A percentile compares a stretch with the other conserved stretches of the same genome.
phyloP scores from a whole-genome alignment of 2,888 invertebrate species.

The Abscondita cerata region DNA sequence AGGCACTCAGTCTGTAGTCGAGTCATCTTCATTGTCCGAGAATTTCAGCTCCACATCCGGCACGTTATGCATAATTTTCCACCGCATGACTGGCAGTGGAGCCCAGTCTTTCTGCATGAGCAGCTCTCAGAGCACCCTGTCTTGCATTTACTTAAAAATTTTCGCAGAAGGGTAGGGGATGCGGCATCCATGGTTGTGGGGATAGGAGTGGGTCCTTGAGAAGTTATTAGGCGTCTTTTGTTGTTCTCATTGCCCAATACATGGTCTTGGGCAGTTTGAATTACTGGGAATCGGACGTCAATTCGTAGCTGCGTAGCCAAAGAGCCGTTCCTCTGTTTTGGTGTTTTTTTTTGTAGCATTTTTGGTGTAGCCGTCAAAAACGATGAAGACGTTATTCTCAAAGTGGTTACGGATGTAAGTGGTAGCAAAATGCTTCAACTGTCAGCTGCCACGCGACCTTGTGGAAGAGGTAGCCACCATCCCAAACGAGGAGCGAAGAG shows the following conservation, averaged over 20 bases:
- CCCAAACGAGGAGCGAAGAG: neutral
- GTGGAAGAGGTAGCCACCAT: conserved; percentile 3
- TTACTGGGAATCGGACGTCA: conserved; percentile 6
- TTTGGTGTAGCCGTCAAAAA: too few relatives aligned
- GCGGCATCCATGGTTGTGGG: too few relatives aligned
- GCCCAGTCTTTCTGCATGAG: too few relatives aligned
- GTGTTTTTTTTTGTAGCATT: conserved; percentile 2
- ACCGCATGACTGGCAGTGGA: too few relatives aligned
- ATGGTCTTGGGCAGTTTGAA: conserved; percentile 9
- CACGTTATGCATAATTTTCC: too few relatives aligned
- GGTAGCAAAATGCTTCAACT: conserved; percentile 4
- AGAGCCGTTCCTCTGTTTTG: conserved; percentile 2
- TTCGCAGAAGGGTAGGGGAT: too few relatives aligned
- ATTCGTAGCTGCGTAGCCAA: conserved; percentile 7
- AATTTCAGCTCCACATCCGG: too few relatives aligned
- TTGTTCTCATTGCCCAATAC: conserved; percentile 12
- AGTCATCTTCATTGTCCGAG: too few relatives aligned
- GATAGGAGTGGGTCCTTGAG: too few relatives aligned
- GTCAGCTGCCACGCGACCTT: conserved; percentile 2
- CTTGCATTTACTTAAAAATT: too few relatives aligned
- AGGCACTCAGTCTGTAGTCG: too few relatives aligned
- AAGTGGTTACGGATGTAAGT: conserved; percentile 6
- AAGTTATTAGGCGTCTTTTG: conserved; percentile 8
- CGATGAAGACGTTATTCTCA: conserved; percentile 2
- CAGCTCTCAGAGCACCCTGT: too few relatives aligned